phyloP scores from a whole-genome alignment of 2,113 vertebrate species.

The Hipposideros armiger region DNA sequence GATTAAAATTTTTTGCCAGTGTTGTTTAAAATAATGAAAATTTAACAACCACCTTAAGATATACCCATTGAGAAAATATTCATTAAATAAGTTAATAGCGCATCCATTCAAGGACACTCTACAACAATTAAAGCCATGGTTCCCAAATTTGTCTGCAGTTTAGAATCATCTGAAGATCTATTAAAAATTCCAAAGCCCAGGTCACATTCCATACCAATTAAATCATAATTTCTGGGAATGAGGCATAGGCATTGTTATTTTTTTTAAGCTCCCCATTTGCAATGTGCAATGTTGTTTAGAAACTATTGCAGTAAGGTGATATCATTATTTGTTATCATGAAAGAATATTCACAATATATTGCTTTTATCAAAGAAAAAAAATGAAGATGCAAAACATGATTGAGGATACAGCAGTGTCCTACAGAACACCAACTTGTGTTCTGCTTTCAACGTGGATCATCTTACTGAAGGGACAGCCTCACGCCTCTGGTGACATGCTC shows the following conservation, averaged over 20 bases:
- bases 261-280: conserved; percentile 16
- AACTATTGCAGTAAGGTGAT: background rate
- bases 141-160: background rate
- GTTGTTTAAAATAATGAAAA: conserved; percentile 7
- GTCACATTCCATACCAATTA: background rate
- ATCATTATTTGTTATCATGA: background rate
- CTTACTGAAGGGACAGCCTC: background rate
- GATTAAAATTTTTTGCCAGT: background rate
- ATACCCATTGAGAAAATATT: background rate
- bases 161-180: background rate
- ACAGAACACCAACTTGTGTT: background rate
- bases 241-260: background rate
- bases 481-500: background rate
- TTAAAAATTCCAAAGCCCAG: conserved; percentile 9
- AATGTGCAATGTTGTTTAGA: background rate
- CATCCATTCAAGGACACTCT: background rate
- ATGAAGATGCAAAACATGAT: background rate
- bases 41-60: background rate
- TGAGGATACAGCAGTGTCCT: background rate
- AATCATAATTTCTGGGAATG: background rate
- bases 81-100: background rate
- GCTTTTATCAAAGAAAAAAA: background rate
- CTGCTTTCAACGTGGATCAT: background rate
- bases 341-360: background rate
- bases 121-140: background rate